phyloP scores from a whole-genome alignment of 2,113 vertebrate species.

The Chionomys nivalis region DNA sequence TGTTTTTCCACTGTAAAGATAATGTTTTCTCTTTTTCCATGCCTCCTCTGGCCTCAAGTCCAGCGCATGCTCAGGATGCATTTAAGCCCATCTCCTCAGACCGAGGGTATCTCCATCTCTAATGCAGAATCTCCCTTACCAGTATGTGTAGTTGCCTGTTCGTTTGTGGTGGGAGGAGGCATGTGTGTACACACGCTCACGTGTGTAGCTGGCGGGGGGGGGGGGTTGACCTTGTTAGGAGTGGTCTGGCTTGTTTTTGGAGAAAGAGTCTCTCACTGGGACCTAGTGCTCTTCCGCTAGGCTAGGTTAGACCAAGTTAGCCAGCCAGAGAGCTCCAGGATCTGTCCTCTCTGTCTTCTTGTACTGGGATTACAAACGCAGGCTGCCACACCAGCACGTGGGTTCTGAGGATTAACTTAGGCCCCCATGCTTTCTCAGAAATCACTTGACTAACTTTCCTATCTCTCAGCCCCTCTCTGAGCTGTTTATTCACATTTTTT shows the following conservation, averaged over 20 bases:
- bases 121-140: background rate
- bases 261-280: background rate
- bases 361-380: background rate
- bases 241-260: background rate
- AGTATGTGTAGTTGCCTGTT: background rate
- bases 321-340: background rate
- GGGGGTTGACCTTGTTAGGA: background rate
- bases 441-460: background rate
- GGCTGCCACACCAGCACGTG: background rate
- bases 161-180: background rate
- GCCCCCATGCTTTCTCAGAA: background rate
- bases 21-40: background rate
- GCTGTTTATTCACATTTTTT: background rate
- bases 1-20: background rate
- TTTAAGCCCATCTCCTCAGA: background rate
- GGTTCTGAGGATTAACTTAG: background rate
- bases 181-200: background rate
- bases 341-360: background rate
- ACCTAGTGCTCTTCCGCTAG: background rate
- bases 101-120: background rate
- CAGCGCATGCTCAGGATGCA: background rate
- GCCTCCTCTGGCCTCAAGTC: background rate
- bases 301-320: background rate
- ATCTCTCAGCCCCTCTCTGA: background rate
- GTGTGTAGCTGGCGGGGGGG: fast-evolving